Evolutionary conservation across 2,888 invertebrate genomes (phyloP).

Genomic region (Cryptosula pallasiana): DNA sequence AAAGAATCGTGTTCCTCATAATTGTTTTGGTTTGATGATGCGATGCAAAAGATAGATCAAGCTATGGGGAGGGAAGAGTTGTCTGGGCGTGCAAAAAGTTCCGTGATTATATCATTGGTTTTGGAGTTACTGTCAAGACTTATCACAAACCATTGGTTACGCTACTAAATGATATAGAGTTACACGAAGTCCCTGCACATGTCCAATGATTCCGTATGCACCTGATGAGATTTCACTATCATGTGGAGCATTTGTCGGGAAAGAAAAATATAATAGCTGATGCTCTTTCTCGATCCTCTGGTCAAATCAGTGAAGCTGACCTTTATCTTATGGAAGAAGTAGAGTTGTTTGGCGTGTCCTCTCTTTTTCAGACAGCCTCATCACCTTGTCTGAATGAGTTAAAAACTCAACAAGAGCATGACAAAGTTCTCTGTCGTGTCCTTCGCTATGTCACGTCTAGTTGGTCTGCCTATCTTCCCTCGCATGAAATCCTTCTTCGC

Average conservation of each 20-base stretch:
- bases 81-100: background rate
- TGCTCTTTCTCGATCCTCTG: background rate
- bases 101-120: background rate
- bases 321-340: background rate
- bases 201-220: background rate
- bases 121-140: background rate
- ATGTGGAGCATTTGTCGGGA: background rate
- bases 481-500: background rate
- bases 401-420: background rate
- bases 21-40: no score
- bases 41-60: no score
- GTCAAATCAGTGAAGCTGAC: background rate
- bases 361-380: background rate
- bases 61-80: no score
- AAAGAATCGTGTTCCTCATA: no score
- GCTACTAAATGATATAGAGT: background rate
- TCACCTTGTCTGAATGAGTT: background rate
- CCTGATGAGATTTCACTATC: background rate
- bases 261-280: background rate
- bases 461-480: background rate
- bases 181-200: background rate
- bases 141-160: background rate
- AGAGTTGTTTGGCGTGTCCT: background rate
- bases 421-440: background rate
- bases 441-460: background rate